Percentiles rank a stretch among this genome's conserved stretches.
These are phyloP conservation scores for Shargacucullia verbasci DNA, from an alignment of 2,888 invertebrate species.

Conservation along the genomic window DNA sequence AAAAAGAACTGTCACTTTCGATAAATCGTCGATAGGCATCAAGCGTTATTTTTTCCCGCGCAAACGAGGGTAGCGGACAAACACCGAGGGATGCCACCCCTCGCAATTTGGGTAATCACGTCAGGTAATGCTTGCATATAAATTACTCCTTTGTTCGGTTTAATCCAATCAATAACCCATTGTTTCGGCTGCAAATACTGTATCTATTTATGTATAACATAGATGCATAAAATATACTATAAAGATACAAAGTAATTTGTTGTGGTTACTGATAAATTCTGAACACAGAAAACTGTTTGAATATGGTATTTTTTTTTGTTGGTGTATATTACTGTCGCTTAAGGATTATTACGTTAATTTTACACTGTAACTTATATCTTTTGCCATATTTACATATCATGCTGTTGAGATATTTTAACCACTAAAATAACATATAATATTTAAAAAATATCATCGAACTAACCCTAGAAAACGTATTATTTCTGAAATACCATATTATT, in stretches of 20 bases:
- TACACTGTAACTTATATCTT: too few species aligned
- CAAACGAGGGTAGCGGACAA: conserved; percentile 67
- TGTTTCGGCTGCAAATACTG: conserved; percentile 64
- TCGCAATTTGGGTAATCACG: conserved; percentile 80
- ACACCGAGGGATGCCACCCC: conserved; percentile 67
- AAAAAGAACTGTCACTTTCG: conserved; percentile 73
- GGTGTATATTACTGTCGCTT: too few species aligned
- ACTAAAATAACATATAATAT: too few species aligned
- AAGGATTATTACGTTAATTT: too few species aligned
- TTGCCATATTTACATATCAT: too few species aligned
- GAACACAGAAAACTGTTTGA: too few species aligned
- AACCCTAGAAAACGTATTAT: too few species aligned
- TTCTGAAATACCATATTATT: conserved; percentile 2
- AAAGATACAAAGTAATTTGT: too few species aligned
- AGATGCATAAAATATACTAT: conserved; percentile 9
- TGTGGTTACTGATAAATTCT: too few species aligned
- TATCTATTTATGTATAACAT: conserved; percentile 20
- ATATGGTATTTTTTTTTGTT: too few species aligned
- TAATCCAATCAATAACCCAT: conserved; percentile 76
- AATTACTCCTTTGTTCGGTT: conserved; percentile 81
- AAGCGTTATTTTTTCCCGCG: conserved; percentile 73
- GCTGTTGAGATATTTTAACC: too few species aligned
- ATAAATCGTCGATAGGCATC: conserved; percentile 76
- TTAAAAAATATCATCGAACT: too few species aligned
- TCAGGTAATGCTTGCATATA: conserved; percentile 86